Evolutionary conservation across 2,113 vertebrate species (phyloP).

Genomic region (Notarius lentiginosus): DNA sequence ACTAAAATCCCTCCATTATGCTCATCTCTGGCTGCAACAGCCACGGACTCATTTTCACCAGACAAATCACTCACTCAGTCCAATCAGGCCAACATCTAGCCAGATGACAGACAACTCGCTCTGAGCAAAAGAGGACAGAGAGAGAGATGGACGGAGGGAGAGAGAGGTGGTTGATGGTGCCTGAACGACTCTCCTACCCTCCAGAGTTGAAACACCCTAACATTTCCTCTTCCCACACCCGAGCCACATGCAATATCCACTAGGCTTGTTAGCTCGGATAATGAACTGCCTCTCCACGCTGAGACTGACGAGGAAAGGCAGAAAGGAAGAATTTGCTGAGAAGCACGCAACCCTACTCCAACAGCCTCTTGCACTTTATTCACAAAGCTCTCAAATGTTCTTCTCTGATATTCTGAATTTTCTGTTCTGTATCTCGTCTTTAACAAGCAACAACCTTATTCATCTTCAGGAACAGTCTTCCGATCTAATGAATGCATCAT

Average conservation of each 20-base stretch:
- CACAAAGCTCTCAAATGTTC: background rate
- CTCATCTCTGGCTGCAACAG: constrained; percentile 5
- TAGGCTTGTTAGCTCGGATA: constrained; percentile 8
- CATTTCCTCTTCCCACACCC: constrained; percentile 30
- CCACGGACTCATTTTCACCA: constrained; percentile 29
- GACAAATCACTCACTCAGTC: constrained; percentile 39
- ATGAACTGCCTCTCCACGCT: constrained; percentile 3
- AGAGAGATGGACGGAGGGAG: background rate
- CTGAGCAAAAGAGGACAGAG: constrained; percentile 10
- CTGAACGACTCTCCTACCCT: constrained; percentile 23
- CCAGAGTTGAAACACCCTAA: constrained; percentile 18
- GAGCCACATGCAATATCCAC: constrained; percentile 27
- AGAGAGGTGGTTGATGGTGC: constrained; percentile 4
- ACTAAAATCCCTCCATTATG: constrained; percentile 27
- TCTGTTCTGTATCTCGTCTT: background rate
- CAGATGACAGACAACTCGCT: constrained; percentile 34
- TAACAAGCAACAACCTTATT: background rate
- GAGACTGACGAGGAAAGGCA: background rate
- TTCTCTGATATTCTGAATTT: background rate
- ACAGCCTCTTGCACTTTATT: background rate
- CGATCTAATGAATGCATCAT: background rate
- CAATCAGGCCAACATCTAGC: constrained; percentile 32
- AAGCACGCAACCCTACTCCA: background rate
- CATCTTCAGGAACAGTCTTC: background rate
- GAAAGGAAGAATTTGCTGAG: background rate